A percentile compares a stretch with the other conserved stretches of the same genome.
phyloP scores from a whole-genome alignment of 2,113 vertebrate genomes.

The Gymnocephalus cernua region DNA sequence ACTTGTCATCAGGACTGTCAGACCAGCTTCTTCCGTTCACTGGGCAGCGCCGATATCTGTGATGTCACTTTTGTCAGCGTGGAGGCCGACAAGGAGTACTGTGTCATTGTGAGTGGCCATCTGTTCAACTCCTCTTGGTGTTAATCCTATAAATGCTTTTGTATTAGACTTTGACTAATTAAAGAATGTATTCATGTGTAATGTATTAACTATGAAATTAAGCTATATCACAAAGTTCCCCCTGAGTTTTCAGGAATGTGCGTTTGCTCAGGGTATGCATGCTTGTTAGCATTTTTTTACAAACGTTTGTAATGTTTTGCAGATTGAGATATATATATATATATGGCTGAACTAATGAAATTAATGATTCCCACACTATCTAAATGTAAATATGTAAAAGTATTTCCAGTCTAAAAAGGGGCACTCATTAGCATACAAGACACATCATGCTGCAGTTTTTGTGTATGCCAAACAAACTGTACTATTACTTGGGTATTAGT shows the following conservation, averaged over 20 bases:
- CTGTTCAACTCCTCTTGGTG: background rate
- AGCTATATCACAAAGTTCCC: background rate
- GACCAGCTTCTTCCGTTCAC: slow-evolving; percentile 96
- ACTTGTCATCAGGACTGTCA: slow-evolving; percentile 98
- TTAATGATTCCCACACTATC: too few relatives aligned
- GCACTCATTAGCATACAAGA: background rate
- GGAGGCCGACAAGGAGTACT: slow-evolving; percentile 90
- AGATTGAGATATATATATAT: too few relatives aligned
- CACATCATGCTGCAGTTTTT: background rate
- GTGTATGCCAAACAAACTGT: background rate
- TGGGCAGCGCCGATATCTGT: slow-evolving; percentile 86
- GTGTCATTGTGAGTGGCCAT: slow-evolving; percentile 88
- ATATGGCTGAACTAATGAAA: background rate
- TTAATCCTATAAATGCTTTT: background rate
- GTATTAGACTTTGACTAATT: background rate
- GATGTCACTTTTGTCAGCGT: slow-evolving; percentile 84
- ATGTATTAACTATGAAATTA: background rate
- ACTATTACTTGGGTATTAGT: background rate
- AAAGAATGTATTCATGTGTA: background rate
- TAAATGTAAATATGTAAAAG: background rate
- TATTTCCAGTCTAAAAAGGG: background rate
- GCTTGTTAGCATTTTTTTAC: background rate
- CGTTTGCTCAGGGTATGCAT: background rate
- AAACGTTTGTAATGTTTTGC: background rate
- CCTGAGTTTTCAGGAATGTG: background rate